Percentiles rank a stretch among this genome's conserved stretches.
phyloP scores from a whole-genome alignment of 2,888 invertebrate species.

The Aquatica leii region DNA sequence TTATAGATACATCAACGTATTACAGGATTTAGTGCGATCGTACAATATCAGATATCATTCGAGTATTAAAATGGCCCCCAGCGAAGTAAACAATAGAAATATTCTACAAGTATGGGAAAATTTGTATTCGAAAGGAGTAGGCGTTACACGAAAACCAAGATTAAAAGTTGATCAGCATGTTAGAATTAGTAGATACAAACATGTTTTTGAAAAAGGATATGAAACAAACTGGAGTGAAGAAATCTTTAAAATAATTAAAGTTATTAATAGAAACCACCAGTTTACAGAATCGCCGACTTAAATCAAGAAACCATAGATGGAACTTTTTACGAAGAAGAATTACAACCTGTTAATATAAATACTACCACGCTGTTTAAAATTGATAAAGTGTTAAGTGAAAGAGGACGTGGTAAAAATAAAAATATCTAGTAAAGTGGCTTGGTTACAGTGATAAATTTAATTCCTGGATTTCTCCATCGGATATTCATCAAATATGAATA shows the following conservation, averaged over 20 bases:
- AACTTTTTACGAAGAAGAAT: conserved; percentile 42
- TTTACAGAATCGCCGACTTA: too few species aligned
- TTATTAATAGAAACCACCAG: too few species aligned
- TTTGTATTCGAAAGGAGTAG: too few species aligned
- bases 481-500: conserved; percentile 5
- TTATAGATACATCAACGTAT: too few species aligned
- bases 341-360: conserved; percentile 26
- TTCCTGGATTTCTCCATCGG: conserved; percentile 34
- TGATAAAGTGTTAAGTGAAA: conserved; percentile 8
- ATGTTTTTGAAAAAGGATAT: too few species aligned
- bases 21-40: conserved; percentile 40
- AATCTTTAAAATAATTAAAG: too few species aligned
- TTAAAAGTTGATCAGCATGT: conserved; percentile 12
- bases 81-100: neutral
- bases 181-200: too few species aligned
- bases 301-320: neutral
- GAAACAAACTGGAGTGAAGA: conserved; percentile 42
- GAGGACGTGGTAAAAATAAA: neutral
- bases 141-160: too few species aligned
- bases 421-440: conserved; percentile 43
- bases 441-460: conserved; percentile 44
- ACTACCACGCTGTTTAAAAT: conserved; percentile 43
- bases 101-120: conserved; percentile 9
- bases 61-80: too few species aligned
- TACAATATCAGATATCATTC: conserved; percentile 45